Base-by-base conservation (phyloP, 2,797 vertebrate genomes). In the Naso thynnoides region DNA sequence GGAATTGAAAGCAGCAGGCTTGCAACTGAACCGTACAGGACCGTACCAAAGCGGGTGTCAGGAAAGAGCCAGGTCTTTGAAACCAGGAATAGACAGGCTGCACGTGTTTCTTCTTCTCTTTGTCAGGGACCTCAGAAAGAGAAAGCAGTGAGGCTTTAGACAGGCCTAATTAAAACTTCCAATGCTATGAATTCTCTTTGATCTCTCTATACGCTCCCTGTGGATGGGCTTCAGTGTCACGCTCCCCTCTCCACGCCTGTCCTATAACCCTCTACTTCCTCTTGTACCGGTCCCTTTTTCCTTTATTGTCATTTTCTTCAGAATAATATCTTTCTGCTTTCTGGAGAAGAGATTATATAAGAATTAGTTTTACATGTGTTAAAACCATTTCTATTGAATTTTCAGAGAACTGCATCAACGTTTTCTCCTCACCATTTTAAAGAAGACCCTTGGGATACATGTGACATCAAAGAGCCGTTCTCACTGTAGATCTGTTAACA, bases 101-200 rank as follows among this genome's bases (percentile, higher is more conserved):
- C 64, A 61, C 36, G 48, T 72, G 77, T 78, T 79, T 73, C 57
- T 49, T 38, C 63, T 49, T 41, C 77, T 76, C 58, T 62, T 81
- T 85, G 87, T 90, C 85, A 73, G 70, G 70, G 68, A 56, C 23
- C 73, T 77, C 67, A 64, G 71, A 73, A 61, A 66, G 73, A 77
- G 73, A 31, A 85, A 78, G 68, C 83, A 49, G 52, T 8, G 4
- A 60, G 66, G 77, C 71, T 69, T 86, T 50, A 87, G 82, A 90
- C 80, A 38, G 64, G 68, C 67, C 83, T 84, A 87, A 92, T 92
- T 89, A 92, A 89, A 90, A 86, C 77, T 63, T 80, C 66, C 86
- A 73, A 50, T 72, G 80, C 72, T 60, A 27, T 67, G 70, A 78
- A 73, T 80, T 81, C 67, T 75, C 69, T 91, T 87, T 90, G 86